Evolutionary conservation across 2,888 invertebrate genomes (phyloP).

Genomic region (Melinaea menophilus): DNA sequence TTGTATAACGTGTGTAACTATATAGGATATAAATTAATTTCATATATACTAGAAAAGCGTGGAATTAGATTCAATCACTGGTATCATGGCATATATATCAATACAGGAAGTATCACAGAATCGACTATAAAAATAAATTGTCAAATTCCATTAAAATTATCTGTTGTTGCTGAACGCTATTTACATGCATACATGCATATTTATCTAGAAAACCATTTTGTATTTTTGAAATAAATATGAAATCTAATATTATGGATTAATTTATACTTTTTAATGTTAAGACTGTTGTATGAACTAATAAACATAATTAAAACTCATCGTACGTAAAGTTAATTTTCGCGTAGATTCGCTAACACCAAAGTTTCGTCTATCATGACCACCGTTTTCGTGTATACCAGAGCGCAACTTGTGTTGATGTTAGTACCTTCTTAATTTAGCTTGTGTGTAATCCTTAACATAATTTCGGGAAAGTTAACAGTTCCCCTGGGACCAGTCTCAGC

Average conservation of each 20-base stretch:
- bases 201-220: too few species aligned
- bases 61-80: too few species aligned
- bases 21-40: too few species aligned
- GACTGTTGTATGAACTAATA: background rate
- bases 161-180: too few species aligned
- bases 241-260: background rate
- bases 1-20: too few species aligned
- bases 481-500: conserved; percentile 26
- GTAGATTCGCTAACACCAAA: background rate
- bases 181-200: too few species aligned
- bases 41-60: too few species aligned
- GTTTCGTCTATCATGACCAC: conserved; percentile 8
- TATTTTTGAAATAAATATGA: too few species aligned
- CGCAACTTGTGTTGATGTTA: conserved; percentile 8
- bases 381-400: background rate
- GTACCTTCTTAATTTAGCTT: conserved; percentile 17
- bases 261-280: background rate
- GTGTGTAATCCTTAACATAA: conserved; percentile 22
- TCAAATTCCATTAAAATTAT: too few species aligned
- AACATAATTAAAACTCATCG: background rate
- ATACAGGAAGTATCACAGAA: too few species aligned
- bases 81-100: too few species aligned
- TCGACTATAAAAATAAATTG: too few species aligned
- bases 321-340: conserved; percentile 2
- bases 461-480: conserved; percentile 21